Percentiles rank a stretch among this genome's conserved stretches.
Conservation (phyloP, 2,113 vertebrate species). For the Erythrocercus mccallii region DNA sequence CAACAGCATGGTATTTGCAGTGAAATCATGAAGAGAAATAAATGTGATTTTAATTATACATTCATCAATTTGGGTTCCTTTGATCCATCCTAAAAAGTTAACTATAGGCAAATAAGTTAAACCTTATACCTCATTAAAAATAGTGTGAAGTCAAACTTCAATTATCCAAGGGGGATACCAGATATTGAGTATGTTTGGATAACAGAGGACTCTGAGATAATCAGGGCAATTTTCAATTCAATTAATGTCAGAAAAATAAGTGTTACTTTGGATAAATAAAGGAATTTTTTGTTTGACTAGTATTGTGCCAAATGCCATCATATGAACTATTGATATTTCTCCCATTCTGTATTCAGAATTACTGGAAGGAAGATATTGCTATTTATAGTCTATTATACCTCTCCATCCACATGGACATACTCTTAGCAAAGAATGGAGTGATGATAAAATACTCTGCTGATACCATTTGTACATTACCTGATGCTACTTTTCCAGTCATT, state of each 20-base stretch:
- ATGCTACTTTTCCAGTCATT: not conserved
- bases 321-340: not conserved
- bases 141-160: conserved; percentile 23
- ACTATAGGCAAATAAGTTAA: conserved; percentile 25
- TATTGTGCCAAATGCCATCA: not conserved
- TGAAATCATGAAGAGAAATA: conserved; percentile 22
- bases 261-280: not conserved
- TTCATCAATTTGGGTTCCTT: conserved; percentile 30
- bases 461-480: not conserved
- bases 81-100: conserved; percentile 39
- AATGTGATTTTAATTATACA: conserved; percentile 47
- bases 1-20: not conserved
- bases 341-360: not conserved
- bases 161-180: not conserved
- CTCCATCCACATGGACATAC: not conserved
- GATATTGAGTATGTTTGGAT: not conserved
- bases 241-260: not conserved
- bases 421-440: not conserved
- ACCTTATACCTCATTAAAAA: conserved; percentile 45
- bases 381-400: not conserved
- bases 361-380: not conserved
- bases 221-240: conserved; percentile 9
- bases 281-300: not conserved
- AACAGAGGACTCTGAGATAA: not conserved
- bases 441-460: not conserved